These are phyloP conservation scores for Bombycilla garrulus DNA, from an alignment of 2,113 vertebrate genomes.

Conservation along the genomic window DNA sequence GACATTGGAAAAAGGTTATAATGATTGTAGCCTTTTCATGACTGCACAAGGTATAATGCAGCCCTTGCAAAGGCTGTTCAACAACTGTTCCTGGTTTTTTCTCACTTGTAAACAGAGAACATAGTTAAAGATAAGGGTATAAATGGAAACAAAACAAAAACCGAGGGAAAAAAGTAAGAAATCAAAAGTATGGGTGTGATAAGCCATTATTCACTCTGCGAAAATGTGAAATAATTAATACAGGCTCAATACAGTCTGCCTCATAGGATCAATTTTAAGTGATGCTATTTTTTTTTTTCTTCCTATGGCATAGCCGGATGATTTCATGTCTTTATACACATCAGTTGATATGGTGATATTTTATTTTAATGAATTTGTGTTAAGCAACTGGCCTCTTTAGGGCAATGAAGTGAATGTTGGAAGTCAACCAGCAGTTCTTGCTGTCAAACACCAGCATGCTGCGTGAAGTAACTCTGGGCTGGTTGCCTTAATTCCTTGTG, in stretches of 20 bases:
- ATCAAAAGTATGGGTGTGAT: background rate
- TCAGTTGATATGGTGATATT: background rate
- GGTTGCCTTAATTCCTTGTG: background rate
- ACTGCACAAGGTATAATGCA: background rate
- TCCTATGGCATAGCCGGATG: background rate
- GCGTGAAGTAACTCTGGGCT: background rate
- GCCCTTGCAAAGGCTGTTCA: background rate
- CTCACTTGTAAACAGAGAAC: background rate
- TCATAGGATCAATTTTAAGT: background rate
- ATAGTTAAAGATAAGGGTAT: background rate
- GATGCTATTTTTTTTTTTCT: background rate
- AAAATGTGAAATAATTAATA: background rate
- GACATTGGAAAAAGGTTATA: background rate
- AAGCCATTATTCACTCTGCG: background rate
- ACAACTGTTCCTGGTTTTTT: background rate
- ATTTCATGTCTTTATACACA: background rate
- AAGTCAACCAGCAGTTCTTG: background rate
- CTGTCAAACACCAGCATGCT: rapidly evolving
- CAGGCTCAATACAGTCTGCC: background rate
- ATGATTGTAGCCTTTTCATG: background rate
- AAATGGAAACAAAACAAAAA: background rate
- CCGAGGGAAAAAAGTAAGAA: background rate
- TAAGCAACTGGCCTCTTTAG: background rate
- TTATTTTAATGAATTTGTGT: background rate
- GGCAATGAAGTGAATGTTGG: background rate